Evolutionary conservation across 2,113 vertebrate species (phyloP), one percentile per base, ranked within the genome.

Genomic region (Oplegnathus fasciatus): DNA sequence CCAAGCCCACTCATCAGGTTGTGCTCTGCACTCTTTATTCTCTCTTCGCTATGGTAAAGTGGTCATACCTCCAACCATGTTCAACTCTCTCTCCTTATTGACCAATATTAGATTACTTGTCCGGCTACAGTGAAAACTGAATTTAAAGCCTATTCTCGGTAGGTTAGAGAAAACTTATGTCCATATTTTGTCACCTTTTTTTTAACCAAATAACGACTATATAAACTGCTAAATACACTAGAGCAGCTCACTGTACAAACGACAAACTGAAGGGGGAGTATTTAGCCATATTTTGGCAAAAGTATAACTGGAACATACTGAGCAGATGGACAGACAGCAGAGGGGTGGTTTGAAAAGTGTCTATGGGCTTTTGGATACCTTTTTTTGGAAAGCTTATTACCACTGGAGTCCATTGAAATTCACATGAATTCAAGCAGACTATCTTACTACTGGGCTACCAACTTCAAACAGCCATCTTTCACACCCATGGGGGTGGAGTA

Each of bases 1-100:
- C 46, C 30, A 68, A 72, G 58, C 67, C 67, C n/a, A 57, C 76
- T 61, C 30, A 54, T 42, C 20, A 75, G n/a, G 40, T 50, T 75
- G n/a, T 44, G 67, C 54, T 52, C 28, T 26, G n/a, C 15, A 32
- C 10, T 65, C 37, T 75, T 42, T 15, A 28, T 37, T 77, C 5
- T n/a, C 26, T 60, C 5, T 18, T 60, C n/a, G 65, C 34, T 55
- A n/a, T 17, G 17, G 5, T 26, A 70, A 37, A 32, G 9, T 73
- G 32, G 20, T 60, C 42, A 40, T 52, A 32, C 2, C n/a, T 50
- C 18, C 40, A 62, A 44, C 44, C 5, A 14, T 50, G 10, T 64
- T 66, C 20, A 70, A 18, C 22, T 15, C 18, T 15, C 15, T 66
- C 17, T 73, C 8, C 2, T 70, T 42, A 5, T 32, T 32, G 7